Conservation (phyloP, 2,113 vertebrate genomes). For the Macrotus californicus region DNA sequence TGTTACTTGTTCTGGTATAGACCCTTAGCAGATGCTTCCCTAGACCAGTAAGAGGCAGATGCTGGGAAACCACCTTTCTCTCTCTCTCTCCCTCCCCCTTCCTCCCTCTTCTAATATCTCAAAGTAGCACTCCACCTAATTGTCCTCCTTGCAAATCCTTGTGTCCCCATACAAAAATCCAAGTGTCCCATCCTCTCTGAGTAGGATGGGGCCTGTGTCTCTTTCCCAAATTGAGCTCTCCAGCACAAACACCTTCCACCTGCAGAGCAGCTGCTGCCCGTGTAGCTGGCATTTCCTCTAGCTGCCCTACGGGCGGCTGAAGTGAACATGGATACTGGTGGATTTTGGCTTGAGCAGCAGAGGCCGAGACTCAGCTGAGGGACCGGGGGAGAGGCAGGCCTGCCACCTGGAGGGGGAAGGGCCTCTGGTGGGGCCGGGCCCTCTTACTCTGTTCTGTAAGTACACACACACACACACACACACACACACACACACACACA, state of each 20-base stretch:
- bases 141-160: background rate
- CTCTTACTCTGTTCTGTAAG: background rate
- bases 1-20: background rate
- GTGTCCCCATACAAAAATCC: background rate
- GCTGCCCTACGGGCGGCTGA: background rate
- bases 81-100: no score
- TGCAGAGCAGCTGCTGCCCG: background rate
- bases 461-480: no score
- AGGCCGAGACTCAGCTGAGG: background rate
- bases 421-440: accelerated
- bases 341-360: background rate
- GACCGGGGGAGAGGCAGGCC: background rate
- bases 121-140: background rate
- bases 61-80: background rate
- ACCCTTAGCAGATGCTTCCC: background rate
- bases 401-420: background rate
- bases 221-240: background rate
- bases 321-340: accelerated
- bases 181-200: background rate
- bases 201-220: background rate
- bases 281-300: background rate
- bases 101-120: background rate
- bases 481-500: no score
- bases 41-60: background rate
- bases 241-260: no score